phyloP scores from a whole-genome alignment of 2,888 invertebrate species.

The Monopis laevigella region DNA sequence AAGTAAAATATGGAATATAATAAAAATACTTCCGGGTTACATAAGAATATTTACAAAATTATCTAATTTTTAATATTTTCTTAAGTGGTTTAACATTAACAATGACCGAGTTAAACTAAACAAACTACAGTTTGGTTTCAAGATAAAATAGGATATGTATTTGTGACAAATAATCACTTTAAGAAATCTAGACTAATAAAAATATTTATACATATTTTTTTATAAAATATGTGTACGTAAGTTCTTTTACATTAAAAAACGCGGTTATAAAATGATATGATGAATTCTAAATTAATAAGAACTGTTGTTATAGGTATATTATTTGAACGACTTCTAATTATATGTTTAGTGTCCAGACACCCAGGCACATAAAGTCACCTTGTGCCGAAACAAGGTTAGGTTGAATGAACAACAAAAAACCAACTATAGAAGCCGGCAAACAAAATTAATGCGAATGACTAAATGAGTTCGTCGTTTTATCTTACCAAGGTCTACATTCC shows the following conservation, averaged over 20 bases:
- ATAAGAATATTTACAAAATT: neutral
- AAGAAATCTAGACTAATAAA: conserved; percentile 2
- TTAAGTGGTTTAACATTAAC: neutral
- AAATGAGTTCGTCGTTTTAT: conserved; percentile 8
- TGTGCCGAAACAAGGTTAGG: conserved; percentile 56
- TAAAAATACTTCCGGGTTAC: conserved; percentile 1
- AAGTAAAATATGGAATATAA: neutral
- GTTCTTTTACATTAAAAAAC: conserved; percentile 13
- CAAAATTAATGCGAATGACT: conserved; percentile 34
- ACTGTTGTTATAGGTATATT: conserved; percentile 33
- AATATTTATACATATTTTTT: conserved; percentile 2
- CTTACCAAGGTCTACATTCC: neutral
- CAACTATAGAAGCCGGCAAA: conserved; percentile 28
- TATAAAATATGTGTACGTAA: neutral
- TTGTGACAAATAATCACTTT: conserved; percentile 5
- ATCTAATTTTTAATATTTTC: conserved; percentile 1
- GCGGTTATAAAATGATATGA: conserved; percentile 47
- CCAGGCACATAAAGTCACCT: conserved; percentile 64
- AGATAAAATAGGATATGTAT: conserved; percentile 3
- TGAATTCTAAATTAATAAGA: conserved; percentile 38
- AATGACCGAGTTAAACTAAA: neutral
- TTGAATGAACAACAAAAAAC: conserved; percentile 60
- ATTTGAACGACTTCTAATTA: conserved; percentile 57
- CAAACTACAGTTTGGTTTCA: neutral
- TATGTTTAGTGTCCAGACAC: conserved; percentile 58